Percentiles rank a stretch among this genome's conserved stretches.
Conservation (phyloP, 2,113 vertebrate species). For the Tinamus guttatus region DNA sequence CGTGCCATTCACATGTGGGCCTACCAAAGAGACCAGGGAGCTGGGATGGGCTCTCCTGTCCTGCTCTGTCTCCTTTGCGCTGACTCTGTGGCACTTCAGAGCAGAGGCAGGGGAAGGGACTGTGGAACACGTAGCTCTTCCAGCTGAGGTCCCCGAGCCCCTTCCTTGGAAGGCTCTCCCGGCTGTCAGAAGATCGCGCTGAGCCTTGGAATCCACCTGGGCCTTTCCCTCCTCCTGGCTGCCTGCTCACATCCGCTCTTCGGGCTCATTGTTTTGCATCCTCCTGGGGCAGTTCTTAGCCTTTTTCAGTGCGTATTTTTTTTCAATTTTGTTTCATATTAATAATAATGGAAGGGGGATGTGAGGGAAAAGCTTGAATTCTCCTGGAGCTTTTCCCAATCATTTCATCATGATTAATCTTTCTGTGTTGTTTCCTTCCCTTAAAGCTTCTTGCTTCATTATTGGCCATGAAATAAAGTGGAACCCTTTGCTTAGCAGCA, state of each 20-base stretch:
- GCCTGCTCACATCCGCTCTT: constrained; percentile 1
- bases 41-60: background rate
- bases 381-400: constrained; percentile 36
- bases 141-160: background rate
- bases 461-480: constrained; percentile 5
- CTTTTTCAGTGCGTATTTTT: background rate
- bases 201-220: constrained; percentile 33
- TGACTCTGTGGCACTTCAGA: background rate
- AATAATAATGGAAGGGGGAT: background rate
- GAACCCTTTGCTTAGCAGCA: constrained; percentile 48
- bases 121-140: background rate
- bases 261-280: constrained; percentile 36
- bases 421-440: constrained; percentile 4
- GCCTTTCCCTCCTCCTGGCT: background rate
- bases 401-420: constrained; percentile 41
- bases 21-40: background rate
- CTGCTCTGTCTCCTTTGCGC: background rate
- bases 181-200: background rate
- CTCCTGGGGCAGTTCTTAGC: constrained; percentile 40
- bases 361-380: background rate
- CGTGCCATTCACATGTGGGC: background rate
- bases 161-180: background rate
- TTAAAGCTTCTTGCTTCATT: constrained; percentile 45
- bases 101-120: background rate
- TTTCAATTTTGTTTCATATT: constrained; percentile 31